These are phyloP conservation scores for Amblyopsis rosae DNA, from an alignment of 2,113 vertebrate species.

Conservation along the genomic window DNA sequence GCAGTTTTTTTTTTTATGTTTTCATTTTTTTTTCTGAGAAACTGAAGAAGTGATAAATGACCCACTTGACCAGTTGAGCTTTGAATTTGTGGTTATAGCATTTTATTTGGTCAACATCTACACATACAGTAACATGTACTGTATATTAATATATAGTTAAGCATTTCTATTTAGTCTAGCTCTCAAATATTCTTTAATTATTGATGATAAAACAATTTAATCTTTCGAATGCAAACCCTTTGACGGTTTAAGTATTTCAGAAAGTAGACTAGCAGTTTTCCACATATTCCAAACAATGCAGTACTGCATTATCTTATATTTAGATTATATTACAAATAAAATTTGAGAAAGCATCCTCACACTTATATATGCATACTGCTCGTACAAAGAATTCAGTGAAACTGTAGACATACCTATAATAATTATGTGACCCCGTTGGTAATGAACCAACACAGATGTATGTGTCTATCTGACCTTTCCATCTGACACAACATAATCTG, in stretches of 20 bases:
- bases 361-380: not conserved
- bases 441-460: constrained; percentile 39
- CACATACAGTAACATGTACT: too few species aligned
- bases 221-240: constrained; percentile 25
- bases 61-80: too few species aligned
- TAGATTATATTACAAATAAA: not conserved
- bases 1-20: constrained; percentile 40
- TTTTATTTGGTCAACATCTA: too few species aligned
- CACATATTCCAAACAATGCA: too few species aligned
- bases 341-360: not conserved
- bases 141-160: too few species aligned
- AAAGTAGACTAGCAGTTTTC: too few species aligned
- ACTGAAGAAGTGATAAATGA: too few species aligned
- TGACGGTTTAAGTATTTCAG: constrained; percentile 39
- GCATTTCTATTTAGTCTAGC: too few species aligned
- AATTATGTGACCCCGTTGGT: constrained; percentile 44
- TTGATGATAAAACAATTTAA: not conserved
- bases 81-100: too few species aligned
- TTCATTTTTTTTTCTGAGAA: not conserved
- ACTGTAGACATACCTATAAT: constrained; percentile 19
- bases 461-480: constrained; percentile 63
- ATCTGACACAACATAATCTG: constrained; percentile 51
- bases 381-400: constrained; percentile 17
- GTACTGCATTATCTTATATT: not conserved
- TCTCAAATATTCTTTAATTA: too few species aligned